Evolutionary conservation across 2,113 vertebrate species (phyloP).

Genomic region (Alethe diademata): DNA sequence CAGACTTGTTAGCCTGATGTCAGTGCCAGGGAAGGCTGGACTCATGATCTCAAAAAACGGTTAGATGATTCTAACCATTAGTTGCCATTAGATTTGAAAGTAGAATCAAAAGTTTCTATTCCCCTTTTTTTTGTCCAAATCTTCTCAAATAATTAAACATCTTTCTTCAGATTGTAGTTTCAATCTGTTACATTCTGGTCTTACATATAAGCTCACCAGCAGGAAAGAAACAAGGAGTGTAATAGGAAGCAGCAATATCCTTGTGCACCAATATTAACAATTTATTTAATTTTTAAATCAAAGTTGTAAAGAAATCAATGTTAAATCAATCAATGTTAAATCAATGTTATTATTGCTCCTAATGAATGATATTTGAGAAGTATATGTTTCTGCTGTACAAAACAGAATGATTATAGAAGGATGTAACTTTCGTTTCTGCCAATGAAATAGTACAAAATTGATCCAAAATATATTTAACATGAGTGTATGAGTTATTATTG

Average conservation of each 20-base stretch:
- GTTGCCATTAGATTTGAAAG: not conserved
- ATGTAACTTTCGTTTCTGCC: not conserved
- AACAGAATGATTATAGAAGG: not conserved
- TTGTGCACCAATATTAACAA: not conserved
- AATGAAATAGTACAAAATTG: not conserved
- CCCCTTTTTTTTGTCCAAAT: not conserved
- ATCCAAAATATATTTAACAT: not conserved
- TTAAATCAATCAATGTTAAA: not conserved
- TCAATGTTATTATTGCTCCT: constrained; percentile 7
- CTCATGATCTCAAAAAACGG: not conserved
- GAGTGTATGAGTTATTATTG: not conserved
- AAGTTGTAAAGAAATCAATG: not conserved
- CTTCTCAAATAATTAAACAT: constrained; percentile 49
- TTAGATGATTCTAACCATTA: not conserved
- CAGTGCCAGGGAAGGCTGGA: not conserved
- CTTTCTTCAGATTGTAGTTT: constrained; percentile 18
- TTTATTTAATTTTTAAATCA: not conserved
- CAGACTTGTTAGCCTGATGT: not conserved
- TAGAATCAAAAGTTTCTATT: constrained; percentile 16
- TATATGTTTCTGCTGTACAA: not conserved
- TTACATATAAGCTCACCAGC: constrained; percentile 19
- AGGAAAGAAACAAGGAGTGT: constrained; percentile 12
- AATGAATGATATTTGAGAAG: not conserved
- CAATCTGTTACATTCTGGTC: constrained; percentile 41
- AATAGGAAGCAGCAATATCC: not conserved